phyloP scores from a whole-genome alignment of 2,888 invertebrate genomes.

The Macrophya alboannulata region DNA sequence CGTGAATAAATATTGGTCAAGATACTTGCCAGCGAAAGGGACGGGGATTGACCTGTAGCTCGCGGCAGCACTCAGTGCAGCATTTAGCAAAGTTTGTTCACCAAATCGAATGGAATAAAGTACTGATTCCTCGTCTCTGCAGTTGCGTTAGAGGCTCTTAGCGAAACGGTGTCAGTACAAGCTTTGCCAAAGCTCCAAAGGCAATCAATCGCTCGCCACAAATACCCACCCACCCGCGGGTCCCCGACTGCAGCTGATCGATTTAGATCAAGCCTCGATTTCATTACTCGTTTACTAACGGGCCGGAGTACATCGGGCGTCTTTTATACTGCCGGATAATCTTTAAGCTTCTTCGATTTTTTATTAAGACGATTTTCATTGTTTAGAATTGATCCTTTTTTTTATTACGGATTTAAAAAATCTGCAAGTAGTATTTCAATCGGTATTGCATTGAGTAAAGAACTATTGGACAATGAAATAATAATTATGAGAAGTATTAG shows the following conservation, averaged over 20 bases:
- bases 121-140: conserved; percentile 48
- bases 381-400: background rate
- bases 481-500: background rate
- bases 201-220: conserved; percentile 70
- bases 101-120: conserved; percentile 65
- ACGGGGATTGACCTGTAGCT: conserved; percentile 60
- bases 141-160: conserved; percentile 59
- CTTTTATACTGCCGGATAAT: conserved; percentile 6
- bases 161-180: conserved; percentile 78
- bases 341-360: background rate
- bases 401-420: background rate
- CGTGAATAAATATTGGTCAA: conserved; percentile 55
- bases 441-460: background rate
- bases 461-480: background rate
- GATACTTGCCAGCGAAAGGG: conserved; percentile 55
- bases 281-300: conserved; percentile 66
- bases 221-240: conserved; percentile 70
- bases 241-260: conserved; percentile 71
- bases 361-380: background rate
- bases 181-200: conserved; percentile 78
- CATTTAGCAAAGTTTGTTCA: conserved; percentile 63
- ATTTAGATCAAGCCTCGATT: conserved; percentile 78
- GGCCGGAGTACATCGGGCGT: conserved; percentile 55
- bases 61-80: conserved; percentile 64
- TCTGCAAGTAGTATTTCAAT: background rate